Evolutionary conservation across 2,797 vertebrate genomes (phyloP), one percentile per base, ranked within the genome.

Genomic region (Gymnothorax javanicus): DNA sequence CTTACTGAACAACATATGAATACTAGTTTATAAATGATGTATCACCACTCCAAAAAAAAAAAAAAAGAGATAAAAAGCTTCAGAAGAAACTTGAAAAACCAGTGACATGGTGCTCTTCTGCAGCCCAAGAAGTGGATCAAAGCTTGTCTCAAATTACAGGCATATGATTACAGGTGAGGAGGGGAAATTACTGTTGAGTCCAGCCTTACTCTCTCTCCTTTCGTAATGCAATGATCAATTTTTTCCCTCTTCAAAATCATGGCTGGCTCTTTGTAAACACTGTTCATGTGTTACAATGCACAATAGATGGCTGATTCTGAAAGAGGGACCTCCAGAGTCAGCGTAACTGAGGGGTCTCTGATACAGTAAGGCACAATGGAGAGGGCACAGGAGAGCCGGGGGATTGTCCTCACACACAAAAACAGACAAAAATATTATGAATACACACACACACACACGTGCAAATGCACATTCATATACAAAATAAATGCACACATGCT

Each of bases 291-390:
- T 62, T 62, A 62, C 60, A 17, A 20, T 62, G 60, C 60, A 62
- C 15, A 62, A 15, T 62, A 88, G 88, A 84, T 82, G 87, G 89
- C 89, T 89, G 87, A 86, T 86, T 52, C 85, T 88, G 86, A 88
- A 91, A 91, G 87, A 86, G 52, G 57, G 60, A 81, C 87, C 83
- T 90, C 87, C 84, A 77, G 56, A 73, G 84, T 75, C 88, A 90
- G 84, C 83, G 43, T 88, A 87, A 73, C 56, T 86, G 85, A 52
- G 56, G 83, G 57, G 71, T 86, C 87, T 79, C 69, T 85, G 83
- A 64, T 33, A 89, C 83, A 62, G 58, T 23, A 86, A 17, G 73
- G 84, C 77, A 87, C 86, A 87, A 88, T 84, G 73, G 88, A n/a
- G 60, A 85, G 50, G 75, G 83, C 33, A 75, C 59, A 82, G 58